Base-by-base conservation (phyloP, 2,888 invertebrate species). In the Chrysolina haemoptera region DNA sequence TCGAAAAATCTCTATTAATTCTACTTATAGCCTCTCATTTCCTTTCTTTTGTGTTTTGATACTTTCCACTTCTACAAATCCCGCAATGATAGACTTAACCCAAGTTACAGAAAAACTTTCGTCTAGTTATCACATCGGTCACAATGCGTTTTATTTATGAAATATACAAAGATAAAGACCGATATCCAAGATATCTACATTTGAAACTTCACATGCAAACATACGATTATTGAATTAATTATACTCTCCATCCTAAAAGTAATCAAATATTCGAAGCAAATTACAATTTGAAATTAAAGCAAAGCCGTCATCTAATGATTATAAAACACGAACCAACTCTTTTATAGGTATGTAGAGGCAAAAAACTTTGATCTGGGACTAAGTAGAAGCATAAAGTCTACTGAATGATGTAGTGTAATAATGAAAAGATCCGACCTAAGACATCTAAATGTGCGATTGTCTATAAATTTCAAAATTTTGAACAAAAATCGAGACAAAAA, bases 201-300 rank as follows among this genome's bases (percentile, higher is more conserved):
- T 59, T n/a, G 59, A 59, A 59, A 14, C n/a, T 35, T 14, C 59
- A 59, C 59, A 59, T 59, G 59, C 59, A 59, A 59, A 59, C 59
- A 59, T 59, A 35, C 59, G 59, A 59, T 59, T 35, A 59, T 59
- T 59, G 59, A 59, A 59, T 35, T 59, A 59, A 59, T 59, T 35
- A 59, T 59, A 59, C 59, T 22, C 59, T 59, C 59, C 11, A 14
- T 59, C n/a, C 59, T 14, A 35, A 35, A n/a, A 22, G 59, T 35
- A 27, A 59, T 59, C 55, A 59, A 59, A 59, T 35, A 59, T 59
- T 27, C 59, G 35, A 59, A 35, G 59, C 27, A 59, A 59, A 59
- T 59, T 59, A 27, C 59, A 59, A 59, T 59, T 27, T 35, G 59
- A 27, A 16, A 35, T 59, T 35, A 59, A 22, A 59, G 27, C 59